Evolutionary conservation across 2,797 vertebrate species (phyloP).

Genomic region (Aphelocoma californica): DNA sequence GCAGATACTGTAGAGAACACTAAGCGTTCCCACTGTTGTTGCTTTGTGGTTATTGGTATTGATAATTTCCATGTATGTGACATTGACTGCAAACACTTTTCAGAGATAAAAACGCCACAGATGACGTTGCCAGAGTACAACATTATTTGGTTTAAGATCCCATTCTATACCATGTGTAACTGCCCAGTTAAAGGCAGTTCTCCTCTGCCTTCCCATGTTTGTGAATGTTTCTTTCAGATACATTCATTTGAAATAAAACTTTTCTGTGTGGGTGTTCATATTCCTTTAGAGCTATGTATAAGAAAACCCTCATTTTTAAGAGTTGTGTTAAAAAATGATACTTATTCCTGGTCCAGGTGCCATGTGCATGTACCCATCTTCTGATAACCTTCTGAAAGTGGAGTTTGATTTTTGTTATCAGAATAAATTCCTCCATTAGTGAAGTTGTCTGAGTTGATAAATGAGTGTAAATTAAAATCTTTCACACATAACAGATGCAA

Average conservation of each 20-base stretch:
- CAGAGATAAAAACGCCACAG: not conserved
- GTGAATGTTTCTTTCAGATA: not conserved
- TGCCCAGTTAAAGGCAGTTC: not conserved
- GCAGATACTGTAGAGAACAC: not conserved
- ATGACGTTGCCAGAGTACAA: not conserved
- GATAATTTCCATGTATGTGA: not conserved
- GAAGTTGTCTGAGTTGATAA: not conserved
- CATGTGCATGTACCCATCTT: not conserved
- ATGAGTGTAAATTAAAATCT: not conserved
- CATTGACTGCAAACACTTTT: not conserved
- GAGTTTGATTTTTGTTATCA: not conserved
- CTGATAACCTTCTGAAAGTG: not conserved
- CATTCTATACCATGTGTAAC: not conserved
- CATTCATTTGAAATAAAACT: not conserved
- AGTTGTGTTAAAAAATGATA: not conserved
- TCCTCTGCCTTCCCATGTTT: not conserved
- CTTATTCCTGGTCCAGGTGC: not conserved
- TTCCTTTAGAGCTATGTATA: not conserved
- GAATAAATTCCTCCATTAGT: not conserved
- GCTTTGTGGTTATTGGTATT: not conserved
- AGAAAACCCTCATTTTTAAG: not conserved
- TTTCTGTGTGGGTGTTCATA: not conserved
- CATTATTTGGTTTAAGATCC: not conserved
- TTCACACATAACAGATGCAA: not conserved
- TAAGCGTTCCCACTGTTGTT: fast-evolving